Conservation (phyloP, 2,888 invertebrate genomes). For the Mimas tiliae region DNA sequence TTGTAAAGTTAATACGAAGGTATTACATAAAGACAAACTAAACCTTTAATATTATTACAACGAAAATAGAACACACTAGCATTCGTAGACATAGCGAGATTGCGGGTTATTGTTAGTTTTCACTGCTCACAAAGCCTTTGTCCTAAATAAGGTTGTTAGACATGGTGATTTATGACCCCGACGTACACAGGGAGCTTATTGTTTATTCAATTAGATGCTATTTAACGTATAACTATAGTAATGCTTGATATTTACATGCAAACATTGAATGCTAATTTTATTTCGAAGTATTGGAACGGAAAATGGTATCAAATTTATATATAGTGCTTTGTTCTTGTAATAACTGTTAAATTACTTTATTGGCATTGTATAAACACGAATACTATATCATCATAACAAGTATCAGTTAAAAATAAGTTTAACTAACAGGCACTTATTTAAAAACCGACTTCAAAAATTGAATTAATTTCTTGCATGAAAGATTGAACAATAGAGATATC, state of each 20-base stretch:
- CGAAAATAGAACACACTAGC: conserved; percentile 12
- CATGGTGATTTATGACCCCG: conserved; percentile 50
- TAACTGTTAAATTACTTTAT: too few relatives aligned
- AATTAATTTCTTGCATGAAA: too few relatives aligned
- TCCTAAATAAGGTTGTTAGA: conserved; percentile 47
- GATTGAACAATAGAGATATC: too few relatives aligned
- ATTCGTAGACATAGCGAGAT: conserved; percentile 14
- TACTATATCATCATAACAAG: too few relatives aligned
- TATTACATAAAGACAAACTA: conserved; percentile 6
- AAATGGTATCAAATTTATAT: background rate
- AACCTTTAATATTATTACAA: conserved; percentile 5
- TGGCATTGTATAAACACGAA: too few relatives aligned
- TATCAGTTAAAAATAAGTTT: too few relatives aligned
- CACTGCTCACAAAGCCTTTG: conserved; percentile 40
- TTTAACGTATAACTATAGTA: conserved; percentile 31
- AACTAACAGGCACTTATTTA: too few relatives aligned
- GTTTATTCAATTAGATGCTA: conserved; percentile 56
- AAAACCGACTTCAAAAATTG: too few relatives aligned
- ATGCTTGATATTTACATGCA: conserved; percentile 10
- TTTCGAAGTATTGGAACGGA: conserved; percentile 2
- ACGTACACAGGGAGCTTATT: conserved; percentile 48
- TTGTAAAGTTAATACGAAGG: background rate
- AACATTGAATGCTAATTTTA: conserved; percentile 18
- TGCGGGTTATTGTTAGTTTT: conserved; percentile 23
- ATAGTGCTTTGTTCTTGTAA: too few relatives aligned